Conservation (phyloP, 1,140 invertebrate genomes). For the Myzus persicae region DNA sequence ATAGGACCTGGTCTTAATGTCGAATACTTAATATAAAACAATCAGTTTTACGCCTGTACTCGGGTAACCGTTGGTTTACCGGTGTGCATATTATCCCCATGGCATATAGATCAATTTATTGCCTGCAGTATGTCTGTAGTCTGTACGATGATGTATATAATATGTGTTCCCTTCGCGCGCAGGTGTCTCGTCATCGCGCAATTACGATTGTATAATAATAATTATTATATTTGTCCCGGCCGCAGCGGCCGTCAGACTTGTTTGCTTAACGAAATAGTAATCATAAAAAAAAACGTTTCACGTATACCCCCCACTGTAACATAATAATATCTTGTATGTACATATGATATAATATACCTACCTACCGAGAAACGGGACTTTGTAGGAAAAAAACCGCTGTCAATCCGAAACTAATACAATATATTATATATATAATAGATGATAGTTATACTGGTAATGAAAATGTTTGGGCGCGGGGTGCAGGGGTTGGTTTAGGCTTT, state of each 20-base stretch:
- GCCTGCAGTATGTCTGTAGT: neutral
- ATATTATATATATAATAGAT: neutral
- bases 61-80: neutral
- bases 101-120: neutral
- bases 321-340: neutral
- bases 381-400: slow-evolving; percentile 18
- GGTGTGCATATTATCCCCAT: neutral
- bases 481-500: slow-evolving; percentile 11
- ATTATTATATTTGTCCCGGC: neutral
- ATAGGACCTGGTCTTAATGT: neutral
- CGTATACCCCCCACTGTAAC: neutral
- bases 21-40: neutral
- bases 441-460: slow-evolving; percentile 30
- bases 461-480: neutral
- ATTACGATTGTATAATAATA: neutral
- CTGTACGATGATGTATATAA: neutral
- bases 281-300: neutral
- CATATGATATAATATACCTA: neutral
- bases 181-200: slow-evolving; percentile 14
- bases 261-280: slow-evolving; percentile 15
- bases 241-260: neutral
- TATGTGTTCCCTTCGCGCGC: neutral
- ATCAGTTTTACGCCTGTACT: neutral
- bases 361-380: neutral
- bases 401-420: slow-evolving; percentile 28